Evolutionary conservation across 2,797 vertebrate genomes (phyloP), one percentile per base, ranked within the genome.

Genomic region (Pelodytes ibericus): DNA sequence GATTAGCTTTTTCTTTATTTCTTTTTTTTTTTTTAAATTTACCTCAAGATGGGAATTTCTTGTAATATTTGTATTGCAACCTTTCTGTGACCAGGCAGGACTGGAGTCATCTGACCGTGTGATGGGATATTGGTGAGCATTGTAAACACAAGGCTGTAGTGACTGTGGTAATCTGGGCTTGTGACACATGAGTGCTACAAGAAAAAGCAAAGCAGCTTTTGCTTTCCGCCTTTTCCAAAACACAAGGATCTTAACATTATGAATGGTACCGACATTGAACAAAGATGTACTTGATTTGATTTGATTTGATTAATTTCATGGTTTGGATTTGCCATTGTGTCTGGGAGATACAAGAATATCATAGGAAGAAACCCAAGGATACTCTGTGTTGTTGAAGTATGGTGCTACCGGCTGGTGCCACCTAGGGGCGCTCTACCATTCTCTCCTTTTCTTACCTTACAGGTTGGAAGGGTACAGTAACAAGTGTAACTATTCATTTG

Each of bases 1-100:
- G 92, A 90, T 86, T 89, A 82, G 83, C 78, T 80, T 82, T 84
- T 84, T 80, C 71, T 44, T 80, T 82, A 84, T 84, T 80, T 73
- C 18, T 49, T 49, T 72, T 44, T 80, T 82, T 84, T 84, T 80
- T 73, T 49, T 49, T 49, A 13, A 13, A 3, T 65, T 10, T 58
- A 1, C 26, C 8, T 66, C 13, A 68, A 22, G 24, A 67, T 68
- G 63, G 56, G 29, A 60, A 22, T 31, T 26, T 53, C 8, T 47
- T 60, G 44, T 49, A 18, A 18, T 36, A 47, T 64, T 36, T 56
- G 2, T 51, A 56, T 31, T 61, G 11, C 27, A 31, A 30, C n/a
- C 26, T 29, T 66, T 47, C 18, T 47, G 22, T 59, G 51, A 66
- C 33, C 47, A 39, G 27, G 3, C 27, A 64, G 58, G 58, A 30